phyloP scores from a whole-genome alignment of 92 coral and sea anemone genomes.

The Bergia sp. region DNA sequence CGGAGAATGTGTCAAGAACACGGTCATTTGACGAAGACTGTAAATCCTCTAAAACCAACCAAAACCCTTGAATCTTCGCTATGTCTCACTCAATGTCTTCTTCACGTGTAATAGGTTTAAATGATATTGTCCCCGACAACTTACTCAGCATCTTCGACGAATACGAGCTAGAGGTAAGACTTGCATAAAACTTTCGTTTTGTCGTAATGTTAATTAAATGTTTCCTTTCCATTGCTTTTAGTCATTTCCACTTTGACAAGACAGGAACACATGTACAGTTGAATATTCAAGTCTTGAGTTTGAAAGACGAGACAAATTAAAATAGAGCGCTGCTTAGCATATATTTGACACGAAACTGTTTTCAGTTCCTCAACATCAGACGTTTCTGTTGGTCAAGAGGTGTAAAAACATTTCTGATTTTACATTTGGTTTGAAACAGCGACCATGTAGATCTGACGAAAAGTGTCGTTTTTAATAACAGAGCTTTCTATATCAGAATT shows the following conservation, averaged over 20 bases:
- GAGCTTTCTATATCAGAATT: neutral
- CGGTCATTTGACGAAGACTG: neutral
- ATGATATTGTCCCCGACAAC: constrained; percentile 94
- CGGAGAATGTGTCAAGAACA: constrained; percentile 8
- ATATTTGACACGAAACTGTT: neutral
- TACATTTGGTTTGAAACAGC: neutral
- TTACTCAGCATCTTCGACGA: constrained; percentile 91
- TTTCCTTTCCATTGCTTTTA: neutral
- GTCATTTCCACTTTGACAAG: neutral
- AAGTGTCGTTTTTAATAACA: neutral
- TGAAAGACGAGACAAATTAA: neutral
- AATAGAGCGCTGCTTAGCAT: neutral
- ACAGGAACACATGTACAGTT: neutral
- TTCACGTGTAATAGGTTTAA: constrained; percentile 65
- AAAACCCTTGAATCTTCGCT: neutral
- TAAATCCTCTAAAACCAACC: constrained; percentile 7
- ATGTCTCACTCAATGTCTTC: constrained; percentile 17
- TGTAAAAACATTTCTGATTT: neutral
- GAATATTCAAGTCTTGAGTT: neutral
- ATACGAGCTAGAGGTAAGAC: constrained; percentile 91
- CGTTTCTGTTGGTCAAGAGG: neutral
- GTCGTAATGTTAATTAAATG: neutral
- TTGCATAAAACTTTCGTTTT: neutral
- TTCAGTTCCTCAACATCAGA: neutral
- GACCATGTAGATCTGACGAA: neutral